Evolutionary conservation across 2,888 invertebrate genomes (phyloP), one percentile per base, ranked within the genome.

Genomic region (Scaptodrosophila latifasciaeformis): DNA sequence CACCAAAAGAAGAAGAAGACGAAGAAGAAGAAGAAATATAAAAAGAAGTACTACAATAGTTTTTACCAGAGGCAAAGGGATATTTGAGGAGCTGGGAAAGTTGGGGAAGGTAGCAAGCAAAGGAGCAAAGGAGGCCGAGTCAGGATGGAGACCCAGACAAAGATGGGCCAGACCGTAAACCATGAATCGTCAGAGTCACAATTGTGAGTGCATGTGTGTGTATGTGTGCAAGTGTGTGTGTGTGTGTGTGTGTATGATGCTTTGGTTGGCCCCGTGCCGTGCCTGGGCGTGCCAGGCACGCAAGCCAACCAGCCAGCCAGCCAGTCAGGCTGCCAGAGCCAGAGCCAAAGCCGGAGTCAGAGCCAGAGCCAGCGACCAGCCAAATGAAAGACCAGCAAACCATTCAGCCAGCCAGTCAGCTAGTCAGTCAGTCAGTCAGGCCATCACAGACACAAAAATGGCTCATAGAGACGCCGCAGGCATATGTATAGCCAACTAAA

Each of bases 1-100:
- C 62, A 70, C 70, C 56, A 76, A 58, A 78, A 75, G 79, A 75
- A 71, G 72, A 78, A 74, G 78, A n/a, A n/a, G n/a, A n/a, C n/a
- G n/a, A n/a, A n/a, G n/a, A n/a, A n/a, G n/a, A n/a, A n/a, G n/a
- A n/a, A n/a, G n/a, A n/a, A n/a, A n/a, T n/a, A n/a, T n/a, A n/a
- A n/a, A n/a, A n/a, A n/a, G n/a, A 40, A 10, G 46, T 30, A 34
- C 12, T 46, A n/a, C 19, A 34, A 34, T 13, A 34, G 30, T 30
- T 12, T 12, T 34, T 34, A 15, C 34, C 34, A n/a, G n/a, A n/a
- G n/a, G n/a, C n/a, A n/a, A n/a, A n/a, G n/a, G n/a, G n/a, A n/a
- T n/a, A n/a, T n/a, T n/a, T n/a, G n/a, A n/a, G n/a, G n/a, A n/a
- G n/a, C n/a, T n/a, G n/a, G n/a, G n/a, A n/a, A n/a, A n/a, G n/a